phyloP scores from a whole-genome alignment of 92 coral and sea anemone genomes.

The Actinostola sp. region DNA sequence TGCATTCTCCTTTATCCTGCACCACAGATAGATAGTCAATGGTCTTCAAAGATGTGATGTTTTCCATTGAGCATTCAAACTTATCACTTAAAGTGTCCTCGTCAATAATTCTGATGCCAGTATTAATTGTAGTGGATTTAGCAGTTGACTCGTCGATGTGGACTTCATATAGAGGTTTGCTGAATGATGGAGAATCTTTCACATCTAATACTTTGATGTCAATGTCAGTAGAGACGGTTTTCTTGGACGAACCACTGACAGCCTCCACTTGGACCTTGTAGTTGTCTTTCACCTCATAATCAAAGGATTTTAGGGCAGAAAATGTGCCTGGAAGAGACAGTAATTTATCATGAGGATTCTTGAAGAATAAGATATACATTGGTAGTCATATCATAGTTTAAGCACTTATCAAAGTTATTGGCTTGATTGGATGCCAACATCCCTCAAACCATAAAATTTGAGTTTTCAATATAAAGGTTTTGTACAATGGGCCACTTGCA shows the following conservation, averaged over 20 bases:
- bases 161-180: conserved; percentile 27
- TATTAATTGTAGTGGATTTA: conserved; percentile 48
- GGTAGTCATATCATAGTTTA: too few species aligned
- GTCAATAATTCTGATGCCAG: conserved; percentile 64
- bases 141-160: conserved; percentile 34
- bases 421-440: too few species aligned
- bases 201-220: conserved; percentile 53
- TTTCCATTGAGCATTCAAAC: conserved; percentile 70
- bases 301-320: conserved; percentile 59
- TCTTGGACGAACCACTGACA: conserved; percentile 48
- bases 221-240: conserved; percentile 49
- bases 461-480: too few species aligned
- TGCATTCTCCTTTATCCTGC: conserved; percentile 56
- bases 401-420: too few species aligned
- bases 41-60: conserved; percentile 38
- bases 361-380: too few species aligned
- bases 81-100: conserved; percentile 45
- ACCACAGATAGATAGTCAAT: conserved; percentile 47
- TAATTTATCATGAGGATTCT: too few species aligned
- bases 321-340: conserved; percentile 48
- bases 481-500: too few species aligned
- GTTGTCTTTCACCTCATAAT: conserved; percentile 64
- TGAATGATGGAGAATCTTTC: conserved; percentile 69
- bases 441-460: too few species aligned
- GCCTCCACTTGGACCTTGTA: conserved; percentile 60